Evolutionary conservation across 2,797 vertebrate genomes (phyloP), one percentile per base, ranked within the genome.

Genomic region (Tragopan temminckii): DNA sequence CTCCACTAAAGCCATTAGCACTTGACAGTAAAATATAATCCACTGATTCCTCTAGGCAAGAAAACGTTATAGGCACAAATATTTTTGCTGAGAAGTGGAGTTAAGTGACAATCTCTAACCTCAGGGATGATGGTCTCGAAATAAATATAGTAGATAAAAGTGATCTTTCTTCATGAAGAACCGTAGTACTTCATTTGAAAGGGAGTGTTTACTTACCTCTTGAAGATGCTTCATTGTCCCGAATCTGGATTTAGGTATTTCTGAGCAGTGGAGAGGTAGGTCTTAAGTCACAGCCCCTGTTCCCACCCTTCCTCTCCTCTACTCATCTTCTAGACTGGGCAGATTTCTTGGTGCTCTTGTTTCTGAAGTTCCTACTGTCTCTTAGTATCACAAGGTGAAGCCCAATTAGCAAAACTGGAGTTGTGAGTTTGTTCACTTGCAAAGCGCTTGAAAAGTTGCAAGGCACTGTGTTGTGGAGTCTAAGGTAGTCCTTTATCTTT

Each of bases 21-120:
- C 82, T 93, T 89, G 87, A 77, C 90, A 92, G 79, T 77, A n/a
- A 27, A 48, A 31, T 25, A 14, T 18, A 77, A 80, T 77, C 80
- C 72, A 45, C 40, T 16, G 27, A 68, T 91, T 75, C 36, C 69
- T 76, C 29, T 29, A 92, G 91, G 79, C 89, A 80, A 85, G 72
- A 79, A 91, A 94, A 91, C 24, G 77, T 10, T 71, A 33, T 57
- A 89, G 21, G 29, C 48, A 78, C 17, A 81, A 72, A 77, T 57
- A 40, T 50, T 15, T 15, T 17, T 33, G 27, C 3, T 13, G 13
- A 5, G 4, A 2, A 62, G 13, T 31, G 40, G 1, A 29, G 19
- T 55, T 59, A 81, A 84, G 78, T 29, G 63, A 68, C n/a, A 6
- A 25, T 81, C n/a, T 88, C 42, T 66, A 88, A 84, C 35, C 36